These are phyloP conservation scores for Nothoprocta perdicaria DNA, from an alignment of 2,113 vertebrate genomes.

Conservation along the genomic window DNA sequence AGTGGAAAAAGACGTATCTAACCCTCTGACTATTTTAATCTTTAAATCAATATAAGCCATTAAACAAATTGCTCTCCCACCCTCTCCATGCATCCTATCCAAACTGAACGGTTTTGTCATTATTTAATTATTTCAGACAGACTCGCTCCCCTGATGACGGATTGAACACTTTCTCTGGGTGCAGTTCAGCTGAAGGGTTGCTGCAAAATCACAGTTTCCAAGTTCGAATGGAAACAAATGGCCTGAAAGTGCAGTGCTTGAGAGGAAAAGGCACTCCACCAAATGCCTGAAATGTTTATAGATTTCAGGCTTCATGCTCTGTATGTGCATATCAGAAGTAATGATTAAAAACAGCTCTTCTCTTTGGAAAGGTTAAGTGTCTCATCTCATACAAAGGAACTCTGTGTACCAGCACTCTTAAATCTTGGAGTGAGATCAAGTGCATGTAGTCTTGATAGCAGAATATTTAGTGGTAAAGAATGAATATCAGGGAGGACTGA, in stretches of 20 bases:
- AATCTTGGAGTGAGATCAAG: constrained; percentile 68
- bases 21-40: constrained; percentile 67
- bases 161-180: constrained; percentile 3
- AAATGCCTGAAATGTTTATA: constrained; percentile 2
- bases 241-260: neutral
- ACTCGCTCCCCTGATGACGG: constrained; percentile 27
- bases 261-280: constrained; percentile 1
- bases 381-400: constrained; percentile 62
- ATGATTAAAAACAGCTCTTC: constrained; percentile 56
- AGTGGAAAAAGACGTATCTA: constrained; percentile 47
- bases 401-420: constrained; percentile 49
- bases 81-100: neutral
- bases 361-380: constrained; percentile 67
- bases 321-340: constrained; percentile 31
- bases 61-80: constrained; percentile 73
- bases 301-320: constrained; percentile 8
- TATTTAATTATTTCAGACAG: constrained; percentile 42
- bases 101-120: neutral
- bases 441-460: constrained; percentile 47
- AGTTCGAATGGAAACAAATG: constrained; percentile 42
- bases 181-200: constrained; percentile 18
- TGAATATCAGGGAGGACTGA: neutral
- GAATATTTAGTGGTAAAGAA: constrained; percentile 61
- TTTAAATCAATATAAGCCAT: constrained; percentile 77
- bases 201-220: constrained; percentile 6